Evolutionary conservation across 1,140 invertebrate genomes (phyloP), one percentile per base, ranked within the genome.

Genomic region (Daktulosphaira vitifoliae): DNA sequence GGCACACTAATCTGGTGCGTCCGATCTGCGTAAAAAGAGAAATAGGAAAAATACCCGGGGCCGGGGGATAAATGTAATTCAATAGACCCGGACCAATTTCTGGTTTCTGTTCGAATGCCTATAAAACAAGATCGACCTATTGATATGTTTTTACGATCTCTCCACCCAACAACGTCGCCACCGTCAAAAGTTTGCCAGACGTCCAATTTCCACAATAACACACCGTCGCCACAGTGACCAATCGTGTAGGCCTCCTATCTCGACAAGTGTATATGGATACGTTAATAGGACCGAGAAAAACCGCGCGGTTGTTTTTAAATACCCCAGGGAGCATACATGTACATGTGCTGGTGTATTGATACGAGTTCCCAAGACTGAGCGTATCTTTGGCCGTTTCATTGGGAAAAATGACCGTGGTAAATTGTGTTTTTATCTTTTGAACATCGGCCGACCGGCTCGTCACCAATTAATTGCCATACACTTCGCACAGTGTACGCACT

Each of bases 41-140:
- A 11, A 33, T 6, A 33, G 11, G 5, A 33, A 5, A 5, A 11
- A 33, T 33, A 33, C 11, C 5, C 29, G 29, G 29, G 29, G 5
- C 5, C 29, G 29, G 29, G 29, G 29, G 29, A 6, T 33, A 33
- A 33, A 33, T 6, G 29, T 33, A 33, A 33, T 33, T 33, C 29
- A 33, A 33, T 33, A 33, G 29, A 33, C 29, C 29, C 29, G 29
- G 29, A 33, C 29, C 29, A 33, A 33, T 33, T 33, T 33, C 29
- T 33, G 29, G 29, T 33, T 33, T 33, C 11, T 33, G 29, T 33
- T 33, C 29, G 29, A 11, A 33, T 33, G 29, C 29, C 29, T 62
- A 62, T 62, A 62, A 59, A 59, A 59, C 54, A 44, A 59, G 54
- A 59, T 59, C 54, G 54, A 59, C 54, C 54, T 59, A 59, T 59